These are phyloP conservation scores for Manis javanica DNA, from an alignment of 2,797 vertebrate species.

Conservation along the genomic window DNA sequence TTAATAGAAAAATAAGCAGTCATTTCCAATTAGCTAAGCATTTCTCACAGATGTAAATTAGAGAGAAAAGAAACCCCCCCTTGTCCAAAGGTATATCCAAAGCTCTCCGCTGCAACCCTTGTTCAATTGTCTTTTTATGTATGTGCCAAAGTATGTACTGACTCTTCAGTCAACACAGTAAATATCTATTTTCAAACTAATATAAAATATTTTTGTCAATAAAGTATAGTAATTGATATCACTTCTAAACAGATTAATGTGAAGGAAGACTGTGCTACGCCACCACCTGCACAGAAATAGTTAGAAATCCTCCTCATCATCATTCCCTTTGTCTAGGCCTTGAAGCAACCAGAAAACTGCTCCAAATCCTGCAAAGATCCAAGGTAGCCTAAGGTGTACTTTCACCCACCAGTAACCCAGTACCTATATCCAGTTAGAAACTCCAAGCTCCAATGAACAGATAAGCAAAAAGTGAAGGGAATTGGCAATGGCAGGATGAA, in stretches of 20 bases:
- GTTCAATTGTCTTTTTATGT: background rate
- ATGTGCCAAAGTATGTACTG: background rate
- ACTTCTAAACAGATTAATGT: background rate
- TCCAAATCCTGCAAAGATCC: background rate
- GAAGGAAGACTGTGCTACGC: background rate
- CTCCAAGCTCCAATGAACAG: background rate
- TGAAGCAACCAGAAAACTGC: background rate
- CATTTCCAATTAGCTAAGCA: slow-evolving; percentile 10
- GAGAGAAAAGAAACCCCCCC: background rate
- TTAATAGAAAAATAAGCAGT: slow-evolving; percentile 50
- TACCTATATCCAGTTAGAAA: background rate
- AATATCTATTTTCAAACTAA: background rate
- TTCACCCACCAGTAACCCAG: background rate
- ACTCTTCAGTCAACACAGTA: background rate
- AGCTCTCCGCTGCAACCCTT: background rate
- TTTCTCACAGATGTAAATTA: slow-evolving; percentile 28
- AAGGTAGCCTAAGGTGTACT: background rate
- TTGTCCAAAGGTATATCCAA: background rate
- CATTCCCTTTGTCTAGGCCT: background rate
- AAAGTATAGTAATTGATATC: background rate
- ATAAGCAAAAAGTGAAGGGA: background rate
- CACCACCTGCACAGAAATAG: background rate
- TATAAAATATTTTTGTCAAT: background rate
- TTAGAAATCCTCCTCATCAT: background rate
- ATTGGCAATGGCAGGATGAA: background rate